Evolutionary conservation across 2,888 invertebrate species (phyloP), one percentile per base, ranked within the genome.

Genomic region (Thecophora atra): DNA sequence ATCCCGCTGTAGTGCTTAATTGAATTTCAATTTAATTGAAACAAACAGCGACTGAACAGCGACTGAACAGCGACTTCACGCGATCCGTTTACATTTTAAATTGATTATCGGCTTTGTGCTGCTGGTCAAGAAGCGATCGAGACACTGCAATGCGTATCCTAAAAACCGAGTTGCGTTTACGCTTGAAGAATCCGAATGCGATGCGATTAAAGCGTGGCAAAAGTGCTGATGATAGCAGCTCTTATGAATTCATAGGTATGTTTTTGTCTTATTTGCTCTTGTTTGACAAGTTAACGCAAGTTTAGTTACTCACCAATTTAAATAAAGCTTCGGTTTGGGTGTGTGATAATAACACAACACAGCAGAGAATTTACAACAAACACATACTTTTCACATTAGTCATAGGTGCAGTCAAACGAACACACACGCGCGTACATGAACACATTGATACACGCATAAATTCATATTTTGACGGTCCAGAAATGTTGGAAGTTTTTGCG

Each of bases 151-250:
- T 81, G 82, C 79, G 81, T 73, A 80, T 82, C 77, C 73, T 81
- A 67, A 81, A 77, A 65, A 81, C 79, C 3, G 82, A 81, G 75
- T 70, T 81, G 76, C 81, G 81, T 71, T 76, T 81, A 77, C 81
- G 81, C 74, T 78, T 82, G 30, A 80, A 81, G 70, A 81, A 78
- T 77, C 82, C 82, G 71, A 82, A 82, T 63, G 79, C 81, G 71
- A 81, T 80, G 74, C 81, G 76, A 70, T 80, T 82, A 64, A 81
- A 78, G 77, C 81, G 82, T 5, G 78, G 81, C n/a, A 77, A 77
- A 15, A 81, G 82, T 73, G 81, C 78, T 47, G 82, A 81, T 74
- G 81, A 80, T 76, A 81, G 81, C 5, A 66, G 44, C 42, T 62
- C 47, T 60, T 54, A 13, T 28, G 71, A 67, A 15, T 67, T 68